phyloP scores from a whole-genome alignment of 2,888 invertebrate genomes.

The Agonopterix alstromeriana region DNA sequence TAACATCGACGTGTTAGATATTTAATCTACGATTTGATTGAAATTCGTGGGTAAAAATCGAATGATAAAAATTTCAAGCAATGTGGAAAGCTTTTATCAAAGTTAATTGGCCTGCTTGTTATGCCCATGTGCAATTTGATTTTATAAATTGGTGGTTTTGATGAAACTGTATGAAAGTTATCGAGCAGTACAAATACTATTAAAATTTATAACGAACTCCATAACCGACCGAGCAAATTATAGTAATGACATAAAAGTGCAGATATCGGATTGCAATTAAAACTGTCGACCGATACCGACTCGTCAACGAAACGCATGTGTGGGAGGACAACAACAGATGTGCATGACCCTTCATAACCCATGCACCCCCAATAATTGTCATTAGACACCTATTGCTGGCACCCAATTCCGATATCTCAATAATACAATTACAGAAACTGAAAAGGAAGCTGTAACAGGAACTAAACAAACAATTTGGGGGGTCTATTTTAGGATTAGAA shows the following conservation, averaged over 20 bases:
- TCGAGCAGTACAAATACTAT: no score
- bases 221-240: no score
- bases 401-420: slow-evolving; percentile 10
- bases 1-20: slow-evolving; percentile 21
- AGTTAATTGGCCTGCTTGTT: no score
- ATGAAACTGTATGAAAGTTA: no score
- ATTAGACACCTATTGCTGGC: slow-evolving; percentile 48
- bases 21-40: slow-evolving; percentile 22
- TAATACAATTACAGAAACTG: slow-evolving; percentile 5
- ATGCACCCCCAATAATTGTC: slow-evolving; percentile 46
- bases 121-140: no score
- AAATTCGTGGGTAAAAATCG: background rate
- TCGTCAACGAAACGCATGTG: slow-evolving; percentile 54
- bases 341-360: slow-evolving; percentile 54
- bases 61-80: no score
- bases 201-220: no score
- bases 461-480: slow-evolving; percentile 44
- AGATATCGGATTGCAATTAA: slow-evolving; percentile 73
- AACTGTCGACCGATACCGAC: slow-evolving; percentile 48
- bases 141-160: no score
- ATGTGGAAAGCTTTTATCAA: no score
- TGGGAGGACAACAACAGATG: slow-evolving; percentile 69
- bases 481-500: slow-evolving; percentile 63
- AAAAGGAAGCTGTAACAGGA: slow-evolving; percentile 11
- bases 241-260: slow-evolving; percentile 29